Evolutionary conservation across 2,888 invertebrate genomes (phyloP).

Genomic region (Andricus curvator): DNA sequence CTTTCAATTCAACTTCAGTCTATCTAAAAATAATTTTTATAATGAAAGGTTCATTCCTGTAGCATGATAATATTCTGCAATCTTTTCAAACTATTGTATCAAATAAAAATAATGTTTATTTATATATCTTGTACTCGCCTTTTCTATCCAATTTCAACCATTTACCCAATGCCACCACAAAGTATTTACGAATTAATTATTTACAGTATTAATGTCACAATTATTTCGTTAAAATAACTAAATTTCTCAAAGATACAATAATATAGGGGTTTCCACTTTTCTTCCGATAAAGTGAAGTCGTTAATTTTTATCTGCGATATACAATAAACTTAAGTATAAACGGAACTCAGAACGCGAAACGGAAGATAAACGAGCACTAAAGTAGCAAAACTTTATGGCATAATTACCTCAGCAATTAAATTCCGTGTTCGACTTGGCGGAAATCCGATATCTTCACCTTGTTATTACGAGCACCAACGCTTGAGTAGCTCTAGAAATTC

Average conservation of each 20-base stretch:
- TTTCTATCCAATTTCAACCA: no score
- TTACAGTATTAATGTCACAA: background rate
- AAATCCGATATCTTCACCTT: constrained; percentile 38
- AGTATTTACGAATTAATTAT: background rate
- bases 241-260: background rate
- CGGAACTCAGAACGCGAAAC: constrained; percentile 14
- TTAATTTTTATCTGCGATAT: constrained; percentile 33
- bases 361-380: constrained; percentile 33
- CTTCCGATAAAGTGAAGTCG: background rate
- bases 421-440: constrained; percentile 35
- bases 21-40: no score
- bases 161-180: no score
- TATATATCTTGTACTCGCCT: no score
- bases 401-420: constrained; percentile 37
- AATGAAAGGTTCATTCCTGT: no score
- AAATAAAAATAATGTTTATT: no score
- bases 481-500: constrained; percentile 21
- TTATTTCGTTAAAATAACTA: background rate
- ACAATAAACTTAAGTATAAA: constrained; percentile 21
- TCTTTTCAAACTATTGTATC: no score
- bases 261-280: background rate
- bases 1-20: no score
- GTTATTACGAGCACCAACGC: constrained; percentile 12
- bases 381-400: constrained; percentile 39
- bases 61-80: no score